A percentile compares a stretch with the other conserved stretches of the same genome.
phyloP scores from a whole-genome alignment of 2,113 vertebrate genomes.

The Ictalurus furcatus region DNA sequence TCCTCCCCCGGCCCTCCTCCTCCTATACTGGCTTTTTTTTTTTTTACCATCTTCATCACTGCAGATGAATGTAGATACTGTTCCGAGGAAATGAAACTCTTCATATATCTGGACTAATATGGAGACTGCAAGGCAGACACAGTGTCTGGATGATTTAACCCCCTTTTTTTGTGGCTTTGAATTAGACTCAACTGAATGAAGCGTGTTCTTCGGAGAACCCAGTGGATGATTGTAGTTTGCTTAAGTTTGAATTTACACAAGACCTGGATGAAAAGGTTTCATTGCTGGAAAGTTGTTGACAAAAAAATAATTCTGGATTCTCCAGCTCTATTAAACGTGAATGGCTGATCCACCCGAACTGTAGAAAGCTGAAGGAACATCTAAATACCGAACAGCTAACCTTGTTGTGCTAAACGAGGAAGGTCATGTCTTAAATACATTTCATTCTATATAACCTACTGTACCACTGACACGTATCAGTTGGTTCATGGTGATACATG shows the following conservation, averaged over 20 bases:
- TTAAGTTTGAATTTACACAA: conserved; percentile 33
- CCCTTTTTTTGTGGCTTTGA: conserved; percentile 43
- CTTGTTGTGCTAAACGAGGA: not conserved
- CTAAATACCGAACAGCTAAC: not conserved
- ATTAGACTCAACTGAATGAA: conserved; percentile 34
- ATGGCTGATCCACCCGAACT: conserved; percentile 21
- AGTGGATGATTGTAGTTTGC: conserved; percentile 41
- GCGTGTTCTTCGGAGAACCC: conserved; percentile 18
- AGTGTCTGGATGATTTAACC: conserved; percentile 57
- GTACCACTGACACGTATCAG: conserved; percentile 43
- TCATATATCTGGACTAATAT: conserved; percentile 37
- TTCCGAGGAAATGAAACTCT: conserved; percentile 29
- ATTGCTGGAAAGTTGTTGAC: conserved; percentile 5
- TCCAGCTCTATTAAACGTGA: not conserved
- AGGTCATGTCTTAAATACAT: conserved; percentile 1
- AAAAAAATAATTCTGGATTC: not conserved
- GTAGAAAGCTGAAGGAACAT: not conserved
- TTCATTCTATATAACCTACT: conserved; percentile 27
- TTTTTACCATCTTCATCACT: conserved; percentile 41
- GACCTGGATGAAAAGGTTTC: not conserved
- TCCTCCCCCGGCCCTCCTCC: not conserved
- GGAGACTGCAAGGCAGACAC: conserved; percentile 43
- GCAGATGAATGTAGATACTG: conserved; percentile 37
- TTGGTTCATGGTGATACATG: conserved; percentile 18
- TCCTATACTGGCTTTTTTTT: conserved; percentile 33